A percentile compares a stretch with the other conserved stretches of the same genome.
Evolutionary conservation across 2,113 vertebrate species (phyloP).

Genomic region (Actenoides hombroni): DNA sequence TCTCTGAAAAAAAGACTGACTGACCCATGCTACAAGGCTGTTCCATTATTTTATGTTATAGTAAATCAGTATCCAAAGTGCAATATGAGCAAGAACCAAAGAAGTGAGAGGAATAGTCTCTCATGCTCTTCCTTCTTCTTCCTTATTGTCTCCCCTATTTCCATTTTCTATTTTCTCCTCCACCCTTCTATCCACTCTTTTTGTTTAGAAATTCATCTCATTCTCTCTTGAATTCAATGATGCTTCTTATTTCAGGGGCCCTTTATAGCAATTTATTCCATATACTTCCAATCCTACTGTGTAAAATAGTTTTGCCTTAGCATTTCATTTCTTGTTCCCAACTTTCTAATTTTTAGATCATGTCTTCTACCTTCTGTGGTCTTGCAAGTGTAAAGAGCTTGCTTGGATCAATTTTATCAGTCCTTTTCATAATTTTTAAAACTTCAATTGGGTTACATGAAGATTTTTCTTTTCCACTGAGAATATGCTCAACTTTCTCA

Average conservation of each 20-base stretch:
- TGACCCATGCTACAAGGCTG: not conserved
- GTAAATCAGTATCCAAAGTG: slow-evolving; percentile 29
- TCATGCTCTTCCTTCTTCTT: not conserved
- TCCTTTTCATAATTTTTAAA: slow-evolving; percentile 66
- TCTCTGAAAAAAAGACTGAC: not conserved
- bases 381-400: slow-evolving; percentile 66
- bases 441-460: slow-evolving; percentile 64
- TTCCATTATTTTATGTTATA: slow-evolving; percentile 29
- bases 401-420: slow-evolving; percentile 74
- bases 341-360: slow-evolving; percentile 75
- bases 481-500: slow-evolving; percentile 64
- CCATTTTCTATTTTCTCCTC: slow-evolving; percentile 51
- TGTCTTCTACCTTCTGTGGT: slow-evolving; percentile 69
- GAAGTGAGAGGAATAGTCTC: not conserved
- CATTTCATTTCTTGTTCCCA: slow-evolving; percentile 51
- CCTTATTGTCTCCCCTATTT: slow-evolving; percentile 54
- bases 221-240: slow-evolving; percentile 73
- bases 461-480: slow-evolving; percentile 69
- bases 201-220: slow-evolving; percentile 76
- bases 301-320: slow-evolving; percentile 64
- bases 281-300: slow-evolving; percentile 70
- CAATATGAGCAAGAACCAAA: not conserved
- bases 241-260: slow-evolving; percentile 73
- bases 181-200: slow-evolving; percentile 37
- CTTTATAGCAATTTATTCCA: slow-evolving; percentile 79